Evolutionary conservation across 2,888 invertebrate genomes (phyloP).

Genomic region (Spilarctia lutea): DNA sequence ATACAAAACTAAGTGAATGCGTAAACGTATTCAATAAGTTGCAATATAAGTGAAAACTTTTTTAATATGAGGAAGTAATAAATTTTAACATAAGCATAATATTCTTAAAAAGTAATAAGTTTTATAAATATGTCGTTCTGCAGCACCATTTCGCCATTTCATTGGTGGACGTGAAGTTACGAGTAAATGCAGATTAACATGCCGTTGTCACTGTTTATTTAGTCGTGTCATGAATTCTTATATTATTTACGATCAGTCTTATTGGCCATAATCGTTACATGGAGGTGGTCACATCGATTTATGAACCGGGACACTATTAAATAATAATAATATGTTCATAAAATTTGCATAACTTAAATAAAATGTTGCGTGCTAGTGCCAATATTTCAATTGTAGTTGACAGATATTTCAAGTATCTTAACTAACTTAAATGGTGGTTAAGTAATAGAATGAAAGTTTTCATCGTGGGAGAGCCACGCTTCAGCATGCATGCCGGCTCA

Average conservation of each 20-base stretch:
- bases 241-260: conserved; percentile 4
- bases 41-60: neutral
- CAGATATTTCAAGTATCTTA: neutral
- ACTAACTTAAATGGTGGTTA: no score
- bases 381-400: neutral
- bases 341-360: neutral
- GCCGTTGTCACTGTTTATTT: conserved; percentile 13
- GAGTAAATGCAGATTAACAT: conserved; percentile 7
- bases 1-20: neutral
- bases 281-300: conserved; percentile 16
- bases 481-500: no score
- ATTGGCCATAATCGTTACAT: conserved; percentile 9
- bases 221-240: conserved; percentile 1
- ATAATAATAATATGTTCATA: conserved; percentile 12
- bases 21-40: neutral
- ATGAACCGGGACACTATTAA: conserved; percentile 15
- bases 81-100: neutral
- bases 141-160: neutral
- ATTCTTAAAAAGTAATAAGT: neutral
- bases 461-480: no score
- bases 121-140: neutral
- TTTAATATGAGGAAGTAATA: neutral
- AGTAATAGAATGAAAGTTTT: neutral
- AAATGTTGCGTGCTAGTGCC: neutral
- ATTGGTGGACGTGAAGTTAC: neutral